phyloP scores from a whole-genome alignment of 2,797 vertebrate genomes.

The Lophotriccus pileatus region DNA sequence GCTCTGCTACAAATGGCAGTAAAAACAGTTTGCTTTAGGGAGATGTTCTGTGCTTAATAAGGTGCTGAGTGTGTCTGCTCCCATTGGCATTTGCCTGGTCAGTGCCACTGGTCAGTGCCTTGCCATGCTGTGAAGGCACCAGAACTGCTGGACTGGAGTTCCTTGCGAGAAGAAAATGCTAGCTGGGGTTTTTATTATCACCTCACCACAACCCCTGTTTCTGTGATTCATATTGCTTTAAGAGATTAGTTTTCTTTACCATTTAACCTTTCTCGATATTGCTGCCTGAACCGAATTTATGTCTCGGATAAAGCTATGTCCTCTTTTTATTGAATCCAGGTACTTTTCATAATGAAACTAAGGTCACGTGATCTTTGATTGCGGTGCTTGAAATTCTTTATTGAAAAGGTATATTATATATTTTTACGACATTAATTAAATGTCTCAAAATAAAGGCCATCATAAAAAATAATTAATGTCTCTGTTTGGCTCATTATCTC shows the following conservation, averaged over 20 bases:
- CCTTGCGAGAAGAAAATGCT: conserved; percentile 48
- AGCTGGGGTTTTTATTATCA: conserved; percentile 47
- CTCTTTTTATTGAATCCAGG: conserved; percentile 73
- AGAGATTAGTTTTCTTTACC: conserved; percentile 75
- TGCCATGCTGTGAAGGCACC: not conserved
- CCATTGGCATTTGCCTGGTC: too few relatives aligned
- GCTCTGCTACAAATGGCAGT: not conserved
- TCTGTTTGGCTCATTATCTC: conserved; percentile 47
- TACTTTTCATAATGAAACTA: conserved; percentile 46
- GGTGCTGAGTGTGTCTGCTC: not conserved
- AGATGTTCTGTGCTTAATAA: not conserved
- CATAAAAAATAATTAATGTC: conserved; percentile 53
- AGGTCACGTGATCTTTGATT: conserved; percentile 62
- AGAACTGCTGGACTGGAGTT: not conserved
- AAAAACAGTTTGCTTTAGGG: not conserved
- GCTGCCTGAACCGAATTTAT: conserved; percentile 71
- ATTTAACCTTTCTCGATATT: conserved; percentile 72
- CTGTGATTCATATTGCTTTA: conserved; percentile 69
- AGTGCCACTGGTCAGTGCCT: not conserved
- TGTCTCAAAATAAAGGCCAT: not conserved
- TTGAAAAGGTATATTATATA: conserved; percentile 47
- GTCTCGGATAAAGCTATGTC: conserved; percentile 63
- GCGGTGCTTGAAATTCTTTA: conserved; percentile 49
- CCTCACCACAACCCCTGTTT: conserved; percentile 58
- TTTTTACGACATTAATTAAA: conserved; percentile 63